Conservation (phyloP, 2,113 vertebrate species). For the Equus quagga region DNA sequence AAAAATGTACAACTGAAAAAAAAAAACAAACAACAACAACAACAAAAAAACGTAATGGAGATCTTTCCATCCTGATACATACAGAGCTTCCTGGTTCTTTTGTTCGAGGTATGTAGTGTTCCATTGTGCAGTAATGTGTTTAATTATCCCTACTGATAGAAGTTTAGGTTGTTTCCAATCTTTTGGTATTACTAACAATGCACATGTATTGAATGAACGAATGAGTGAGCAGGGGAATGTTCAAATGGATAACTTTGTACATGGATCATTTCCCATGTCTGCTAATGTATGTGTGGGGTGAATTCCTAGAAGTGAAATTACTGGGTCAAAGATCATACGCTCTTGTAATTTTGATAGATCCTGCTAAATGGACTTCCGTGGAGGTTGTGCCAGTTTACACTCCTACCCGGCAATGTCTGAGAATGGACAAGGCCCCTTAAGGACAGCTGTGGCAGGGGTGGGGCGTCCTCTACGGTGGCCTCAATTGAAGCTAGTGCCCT, state of each 20-base stretch:
- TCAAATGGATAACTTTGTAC: not conserved
- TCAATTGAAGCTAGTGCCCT: not conserved
- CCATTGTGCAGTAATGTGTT: not conserved
- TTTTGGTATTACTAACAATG: not conserved
- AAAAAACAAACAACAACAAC: too few species aligned
- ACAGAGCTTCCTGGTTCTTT: not conserved
- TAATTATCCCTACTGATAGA: not conserved
- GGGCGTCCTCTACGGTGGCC: not conserved
- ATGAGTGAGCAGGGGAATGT: not conserved
- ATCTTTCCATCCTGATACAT: constrained; percentile 10
- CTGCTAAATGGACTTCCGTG: not conserved
- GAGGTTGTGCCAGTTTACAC: not conserved
- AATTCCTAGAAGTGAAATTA: constrained; percentile 32
- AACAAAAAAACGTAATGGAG: not conserved
- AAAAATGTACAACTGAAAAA: too few species aligned
- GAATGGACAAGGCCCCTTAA: not conserved
- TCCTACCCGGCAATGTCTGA: not conserved
- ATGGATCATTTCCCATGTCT: not conserved
- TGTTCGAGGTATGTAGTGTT: not conserved
- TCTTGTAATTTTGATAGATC: not conserved
- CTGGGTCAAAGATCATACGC: not conserved
- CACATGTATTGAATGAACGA: not conserved
- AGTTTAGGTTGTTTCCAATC: not conserved
- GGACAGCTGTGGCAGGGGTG: not conserved
- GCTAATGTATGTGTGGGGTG: not conserved